A percentile compares a stretch with the other conserved stretches of the same genome.
These are phyloP conservation scores for Nysson spinosus DNA, from an alignment of 2,888 invertebrate genomes.

Conservation along the genomic window DNA sequence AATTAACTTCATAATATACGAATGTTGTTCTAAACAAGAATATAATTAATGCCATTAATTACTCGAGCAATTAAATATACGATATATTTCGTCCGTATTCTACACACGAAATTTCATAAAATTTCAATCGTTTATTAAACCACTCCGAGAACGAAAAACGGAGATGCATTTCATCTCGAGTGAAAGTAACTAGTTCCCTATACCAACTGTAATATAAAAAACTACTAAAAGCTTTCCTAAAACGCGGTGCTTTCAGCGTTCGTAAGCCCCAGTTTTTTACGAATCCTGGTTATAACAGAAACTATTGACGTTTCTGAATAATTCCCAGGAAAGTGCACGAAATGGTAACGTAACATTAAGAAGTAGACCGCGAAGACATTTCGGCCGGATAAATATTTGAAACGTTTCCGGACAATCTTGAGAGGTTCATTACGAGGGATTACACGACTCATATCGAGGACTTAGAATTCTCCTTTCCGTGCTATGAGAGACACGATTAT, in stretches of 20 bases:
- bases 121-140: background rate
- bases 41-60: no score
- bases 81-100: no score
- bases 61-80: no score
- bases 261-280: conserved; percentile 26
- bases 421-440: conserved; percentile 73
- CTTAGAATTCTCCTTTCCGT: conserved; percentile 68
- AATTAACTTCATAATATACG: no score
- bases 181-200: background rate
- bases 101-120: no score
- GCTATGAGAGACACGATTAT: conserved; percentile 62
- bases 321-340: conserved; percentile 41
- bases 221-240: conserved; percentile 14
- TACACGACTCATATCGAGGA: conserved; percentile 72
- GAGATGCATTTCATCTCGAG: background rate
- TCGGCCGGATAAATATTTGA: conserved; percentile 70
- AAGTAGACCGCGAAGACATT: conserved; percentile 52
- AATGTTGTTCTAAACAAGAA: no score
- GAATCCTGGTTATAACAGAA: conserved; percentile 23
- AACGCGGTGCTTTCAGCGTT: conserved; percentile 21
- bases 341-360: conserved; percentile 52
- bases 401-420: conserved; percentile 66
- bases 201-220: background rate
- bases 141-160: background rate
- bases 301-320: conserved; percentile 51